Base-by-base conservation (phyloP, 2,113 vertebrate genomes). In the Willisornis vidua region DNA sequence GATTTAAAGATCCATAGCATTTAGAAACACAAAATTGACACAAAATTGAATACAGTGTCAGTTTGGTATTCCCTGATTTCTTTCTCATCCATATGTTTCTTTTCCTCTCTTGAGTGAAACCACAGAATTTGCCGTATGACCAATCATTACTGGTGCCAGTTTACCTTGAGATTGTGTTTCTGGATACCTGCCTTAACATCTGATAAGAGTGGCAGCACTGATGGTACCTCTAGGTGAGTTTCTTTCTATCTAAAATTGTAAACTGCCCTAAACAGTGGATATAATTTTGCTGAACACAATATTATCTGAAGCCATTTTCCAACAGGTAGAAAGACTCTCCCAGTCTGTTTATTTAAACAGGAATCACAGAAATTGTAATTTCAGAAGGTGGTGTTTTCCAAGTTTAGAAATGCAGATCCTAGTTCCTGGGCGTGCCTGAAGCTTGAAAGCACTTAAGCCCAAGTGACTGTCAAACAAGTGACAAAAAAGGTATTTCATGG, bases 331-430 rank as follows among this genome's bases (percentile, higher is more conserved):
- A 85, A 86, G 23, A 15, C 28, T 74, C 26, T 37, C 33, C 8
- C 14, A 43, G 4, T 20, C 39, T 62, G 19, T 14, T 73, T 55
- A 51, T 58, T 80, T 83, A 35, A 61, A 49, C 7, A 54, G 37
- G 28, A 90, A 62, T 57, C 33, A 29, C 1, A 41, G 28, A 58
- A 57, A 24, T 4, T 10, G 1, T 71, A 0, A 0, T 76, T 79
- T 88, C 5, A 12, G 51, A 46, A 65, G 45, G 10, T 28, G 45
- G 1, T 0, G 1, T 63, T 65, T 83, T 65, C 37, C 18, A 41
- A 54, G 19, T 19, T 29, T 59, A 41, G 46, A 62, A 74, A 55
- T 0, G 1, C 7, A 77, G 43, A 37, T 5, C 3, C 0, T 3
- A 24, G 26, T 22, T 80, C 3, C 10, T 2, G 1, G 28, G 8